Conservation (phyloP, 2,797 vertebrate genomes). For the Falco concolor region DNA sequence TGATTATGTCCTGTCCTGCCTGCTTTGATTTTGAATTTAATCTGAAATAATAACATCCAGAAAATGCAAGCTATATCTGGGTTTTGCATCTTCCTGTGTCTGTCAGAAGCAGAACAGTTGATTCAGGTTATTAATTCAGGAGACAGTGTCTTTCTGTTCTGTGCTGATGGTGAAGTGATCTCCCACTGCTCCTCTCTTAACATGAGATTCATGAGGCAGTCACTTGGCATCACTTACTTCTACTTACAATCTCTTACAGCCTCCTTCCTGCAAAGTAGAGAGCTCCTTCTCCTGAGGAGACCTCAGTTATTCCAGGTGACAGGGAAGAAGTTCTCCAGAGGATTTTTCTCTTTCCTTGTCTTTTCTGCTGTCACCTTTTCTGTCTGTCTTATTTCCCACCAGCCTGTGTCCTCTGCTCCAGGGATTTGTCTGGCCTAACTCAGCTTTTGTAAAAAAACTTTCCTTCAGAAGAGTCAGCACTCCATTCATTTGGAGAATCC, state of each 20-base stretch:
- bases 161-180: conserved; percentile 42
- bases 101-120: conserved; percentile 10
- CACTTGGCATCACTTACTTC: conserved; percentile 32
- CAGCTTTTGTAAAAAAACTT: neutral
- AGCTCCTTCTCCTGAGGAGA: conserved; percentile 14
- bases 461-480: neutral
- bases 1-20: neutral
- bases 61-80: neutral
- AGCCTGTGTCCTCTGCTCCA: neutral
- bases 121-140: conserved; percentile 46
- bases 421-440: neutral
- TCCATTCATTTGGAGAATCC: neutral
- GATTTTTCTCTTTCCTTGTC: neutral
- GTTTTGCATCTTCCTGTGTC: neutral
- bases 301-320: conserved; percentile 29
- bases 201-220: conserved; percentile 43
- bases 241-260: neutral
- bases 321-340: neutral
- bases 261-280: neutral
- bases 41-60: neutral
- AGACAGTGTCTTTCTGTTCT: neutral
- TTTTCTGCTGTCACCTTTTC: neutral
- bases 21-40: neutral
- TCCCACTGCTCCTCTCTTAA: conserved; percentile 38
- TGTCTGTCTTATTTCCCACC: neutral